A percentile compares a stretch with the other conserved stretches of the same genome.
Evolutionary conservation across 2,888 invertebrate species (phyloP).

Genomic region (Perithous albicinctus): DNA sequence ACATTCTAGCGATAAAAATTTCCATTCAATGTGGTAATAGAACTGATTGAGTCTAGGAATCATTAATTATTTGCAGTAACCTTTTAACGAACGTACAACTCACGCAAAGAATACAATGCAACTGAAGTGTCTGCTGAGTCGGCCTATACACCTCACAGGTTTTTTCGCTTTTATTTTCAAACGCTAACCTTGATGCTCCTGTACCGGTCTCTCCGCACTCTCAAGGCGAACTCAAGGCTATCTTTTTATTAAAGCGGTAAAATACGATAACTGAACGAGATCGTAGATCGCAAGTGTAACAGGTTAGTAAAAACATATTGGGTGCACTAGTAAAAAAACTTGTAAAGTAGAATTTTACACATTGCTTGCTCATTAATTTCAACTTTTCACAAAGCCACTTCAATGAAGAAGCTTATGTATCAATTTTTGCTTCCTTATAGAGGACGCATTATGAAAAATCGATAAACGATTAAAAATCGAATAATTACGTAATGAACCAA

Average conservation of each 20-base stretch:
- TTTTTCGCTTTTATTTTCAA: background rate
- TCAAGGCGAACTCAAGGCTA: conserved; percentile 26
- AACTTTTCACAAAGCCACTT: too few relatives aligned
- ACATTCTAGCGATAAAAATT: background rate
- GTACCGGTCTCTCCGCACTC: conserved; percentile 33
- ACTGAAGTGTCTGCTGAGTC: background rate
- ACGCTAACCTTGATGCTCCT: conserved; percentile 37
- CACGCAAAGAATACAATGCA: background rate
- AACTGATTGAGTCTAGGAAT: background rate
- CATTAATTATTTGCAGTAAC: background rate
- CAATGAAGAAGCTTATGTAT: too few relatives aligned
- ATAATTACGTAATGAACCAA: too few relatives aligned
- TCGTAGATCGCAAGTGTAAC: background rate
- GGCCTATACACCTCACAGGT: background rate
- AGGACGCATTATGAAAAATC: too few relatives aligned
- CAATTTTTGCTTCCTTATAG: too few relatives aligned
- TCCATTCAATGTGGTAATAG: background rate
- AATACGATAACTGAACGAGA: background rate
- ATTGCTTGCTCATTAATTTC: too few relatives aligned
- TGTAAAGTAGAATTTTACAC: too few relatives aligned
- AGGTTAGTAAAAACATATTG: background rate
- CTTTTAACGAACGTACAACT: background rate
- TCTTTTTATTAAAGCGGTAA: background rate
- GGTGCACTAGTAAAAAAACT: background rate
- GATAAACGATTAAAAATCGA: too few relatives aligned